Conservation (phyloP, 2,113 vertebrate genomes). For the Lophius piscatorius region DNA sequence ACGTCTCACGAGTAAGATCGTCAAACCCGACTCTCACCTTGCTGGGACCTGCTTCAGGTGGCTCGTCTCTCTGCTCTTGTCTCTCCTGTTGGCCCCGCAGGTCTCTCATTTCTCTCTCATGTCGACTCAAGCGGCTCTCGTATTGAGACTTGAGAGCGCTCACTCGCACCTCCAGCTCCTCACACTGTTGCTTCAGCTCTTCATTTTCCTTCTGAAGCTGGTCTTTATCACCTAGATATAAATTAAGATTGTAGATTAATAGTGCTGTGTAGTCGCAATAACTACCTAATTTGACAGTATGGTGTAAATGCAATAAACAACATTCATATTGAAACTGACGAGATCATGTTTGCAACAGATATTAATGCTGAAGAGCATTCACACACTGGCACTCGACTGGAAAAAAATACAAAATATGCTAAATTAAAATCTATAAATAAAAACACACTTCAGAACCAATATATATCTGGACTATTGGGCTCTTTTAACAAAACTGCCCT, state of each 20-base stretch:
- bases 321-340: no score
- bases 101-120: conserved; percentile 90
- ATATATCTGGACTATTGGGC: no score
- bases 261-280: no score
- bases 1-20: not conserved
- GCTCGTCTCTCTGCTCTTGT: conserved; percentile 94
- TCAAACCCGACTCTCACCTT: conserved; percentile 79
- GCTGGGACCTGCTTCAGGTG: conserved; percentile 86
- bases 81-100: conserved; percentile 92
- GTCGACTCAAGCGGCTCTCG: conserved; percentile 91
- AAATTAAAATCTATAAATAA: no score
- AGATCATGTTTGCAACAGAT: no score
- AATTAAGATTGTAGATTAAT: not conserved
- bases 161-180: conserved; percentile 93
- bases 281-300: no score
- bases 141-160: conserved; percentile 95
- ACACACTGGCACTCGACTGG: no score
- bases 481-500: no score
- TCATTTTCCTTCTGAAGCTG: conserved; percentile 91
- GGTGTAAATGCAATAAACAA: no score
- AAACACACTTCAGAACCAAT: no score
- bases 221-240: conserved; percentile 84
- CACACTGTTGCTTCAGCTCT: conserved; percentile 91
- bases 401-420: no score
- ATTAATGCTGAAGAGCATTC: no score